These are phyloP conservation scores for Taxidea taxus DNA, from an alignment of 2,113 vertebrate genomes.

Conservation along the genomic window DNA sequence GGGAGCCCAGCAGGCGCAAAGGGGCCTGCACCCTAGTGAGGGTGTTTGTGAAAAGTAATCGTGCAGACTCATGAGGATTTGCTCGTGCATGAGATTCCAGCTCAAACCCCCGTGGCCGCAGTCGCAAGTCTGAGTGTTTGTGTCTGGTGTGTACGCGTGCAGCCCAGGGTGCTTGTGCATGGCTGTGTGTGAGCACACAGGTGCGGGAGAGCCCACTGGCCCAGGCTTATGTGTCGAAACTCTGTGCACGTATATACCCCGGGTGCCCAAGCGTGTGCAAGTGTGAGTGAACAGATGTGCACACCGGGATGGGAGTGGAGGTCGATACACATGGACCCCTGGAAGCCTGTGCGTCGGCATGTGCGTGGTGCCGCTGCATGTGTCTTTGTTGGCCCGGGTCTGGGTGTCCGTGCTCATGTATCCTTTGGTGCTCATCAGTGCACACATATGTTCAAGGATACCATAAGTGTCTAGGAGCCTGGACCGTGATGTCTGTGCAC, in stretches of 20 bases:
- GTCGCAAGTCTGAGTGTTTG: background rate
- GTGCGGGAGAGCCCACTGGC: background rate
- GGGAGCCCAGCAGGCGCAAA: background rate
- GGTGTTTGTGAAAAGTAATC: conserved; percentile 1
- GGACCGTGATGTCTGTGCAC: background rate
- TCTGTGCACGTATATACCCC: background rate
- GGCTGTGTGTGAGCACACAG: background rate
- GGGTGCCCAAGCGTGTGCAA: background rate
- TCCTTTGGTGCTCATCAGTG: background rate
- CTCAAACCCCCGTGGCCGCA: background rate
- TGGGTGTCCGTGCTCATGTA: background rate
- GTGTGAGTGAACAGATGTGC: background rate
- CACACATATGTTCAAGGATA: background rate
- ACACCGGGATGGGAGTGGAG: background rate
- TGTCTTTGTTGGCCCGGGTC: background rate
- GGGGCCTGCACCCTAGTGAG: background rate
- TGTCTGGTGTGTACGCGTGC: background rate
- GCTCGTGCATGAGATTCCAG: background rate
- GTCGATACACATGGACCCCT: background rate
- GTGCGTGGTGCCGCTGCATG: background rate
- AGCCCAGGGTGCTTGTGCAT: background rate
- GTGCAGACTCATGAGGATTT: background rate
- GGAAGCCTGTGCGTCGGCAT: background rate
- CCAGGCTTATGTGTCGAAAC: background rate
- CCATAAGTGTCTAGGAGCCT: background rate